Evolutionary conservation across 2,113 vertebrate species (phyloP).

Genomic region (Trematocara marginatum): DNA sequence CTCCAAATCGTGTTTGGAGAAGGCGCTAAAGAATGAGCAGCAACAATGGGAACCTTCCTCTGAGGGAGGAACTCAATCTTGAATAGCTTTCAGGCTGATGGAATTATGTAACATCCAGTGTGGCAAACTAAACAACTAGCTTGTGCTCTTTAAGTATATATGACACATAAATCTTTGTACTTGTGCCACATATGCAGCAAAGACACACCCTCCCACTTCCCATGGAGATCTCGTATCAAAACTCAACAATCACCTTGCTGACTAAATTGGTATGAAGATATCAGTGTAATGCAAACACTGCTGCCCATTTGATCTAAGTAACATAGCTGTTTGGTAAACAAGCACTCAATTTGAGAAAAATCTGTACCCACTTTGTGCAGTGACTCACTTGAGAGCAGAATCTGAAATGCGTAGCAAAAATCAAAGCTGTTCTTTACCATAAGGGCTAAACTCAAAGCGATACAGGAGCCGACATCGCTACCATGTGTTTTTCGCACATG

Average conservation of each 20-base stretch:
- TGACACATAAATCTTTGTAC: neutral
- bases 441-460: neutral
- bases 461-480: neutral
- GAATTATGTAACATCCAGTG: slow-evolving; percentile 22
- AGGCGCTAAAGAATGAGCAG: neutral
- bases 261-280: neutral
- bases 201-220: neutral
- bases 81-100: slow-evolving; percentile 51
- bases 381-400: slow-evolving; percentile 7
- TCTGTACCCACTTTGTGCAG: slow-evolving; percentile 9
- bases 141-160: neutral
- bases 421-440: neutral
- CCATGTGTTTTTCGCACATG: neutral
- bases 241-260: neutral
- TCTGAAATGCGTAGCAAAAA: neutral
- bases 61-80: slow-evolving; percentile 17
- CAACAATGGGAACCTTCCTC: neutral
- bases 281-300: neutral
- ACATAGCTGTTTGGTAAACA: slow-evolving; percentile 18
- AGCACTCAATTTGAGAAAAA: slow-evolving; percentile 1
- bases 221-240: neutral
- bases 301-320: slow-evolving; percentile 9
- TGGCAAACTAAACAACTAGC: neutral
- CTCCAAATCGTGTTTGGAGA: slow-evolving; percentile 4
- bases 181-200: neutral